Evolutionary conservation across 2,888 invertebrate genomes (phyloP), one percentile per base, ranked within the genome.

Genomic region (Buathra laborator): DNA sequence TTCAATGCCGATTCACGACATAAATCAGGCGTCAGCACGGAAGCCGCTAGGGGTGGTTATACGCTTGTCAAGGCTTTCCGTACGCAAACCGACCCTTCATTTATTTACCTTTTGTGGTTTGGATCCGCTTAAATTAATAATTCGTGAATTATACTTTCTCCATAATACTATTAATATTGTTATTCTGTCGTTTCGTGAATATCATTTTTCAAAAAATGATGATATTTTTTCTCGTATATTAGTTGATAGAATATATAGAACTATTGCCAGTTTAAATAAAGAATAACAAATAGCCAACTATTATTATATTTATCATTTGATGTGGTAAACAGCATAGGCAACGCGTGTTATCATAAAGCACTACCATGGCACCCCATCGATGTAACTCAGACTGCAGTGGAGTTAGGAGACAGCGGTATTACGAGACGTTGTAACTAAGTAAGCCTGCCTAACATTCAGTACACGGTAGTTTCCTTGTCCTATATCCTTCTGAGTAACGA

Each of bases 21-120:
- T 74, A 70, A 75, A 81, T 74, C 70, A 74, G 62, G 43, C 74
- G 29, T 66, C 24, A 24, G 43, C 72, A 78, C 62, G 75, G 56
- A 48, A 76, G 43, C 56, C n/a, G 37, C 48, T 56, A 37, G 72
- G 68, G 72, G 19, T 43, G 32, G 32, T 46, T 56, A 9, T 10
- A 59, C 32, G 62, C 19, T 87, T 86, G 83, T 81, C 64, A 68
- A 64, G 70, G 68, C 89, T 84, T 88, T 89, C 84, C 37, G 9
- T 44, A 16, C 46, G 37, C 51, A 66, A 66, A 72, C 66, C 14
- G 7, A 16, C 32, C 66, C 53, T 44, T 53, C 53, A 46, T 67
- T 53, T 75, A 53, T 81, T 74, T 66, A 72, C 14, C 51, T 59
- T 64, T 75, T 53, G 75, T 66, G 46, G 67, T 44, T 16, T 72